These are phyloP conservation scores for Apeira syringaria DNA, from an alignment of 2,888 invertebrate species.

Conservation along the genomic window DNA sequence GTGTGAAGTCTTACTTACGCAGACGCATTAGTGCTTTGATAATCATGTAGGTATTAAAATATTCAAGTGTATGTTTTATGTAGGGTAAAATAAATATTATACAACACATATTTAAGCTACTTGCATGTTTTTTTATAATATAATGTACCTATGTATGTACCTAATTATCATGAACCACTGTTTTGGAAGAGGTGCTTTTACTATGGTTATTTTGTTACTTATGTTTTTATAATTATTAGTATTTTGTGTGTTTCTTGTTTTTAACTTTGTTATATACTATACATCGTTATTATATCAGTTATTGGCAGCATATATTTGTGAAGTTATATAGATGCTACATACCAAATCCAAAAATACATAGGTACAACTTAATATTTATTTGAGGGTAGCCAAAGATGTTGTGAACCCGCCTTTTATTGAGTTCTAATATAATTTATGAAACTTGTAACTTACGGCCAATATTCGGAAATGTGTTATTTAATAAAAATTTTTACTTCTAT, in stretches of 20 bases:
- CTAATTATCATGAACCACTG: not conserved
- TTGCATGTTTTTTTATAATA: too few species aligned
- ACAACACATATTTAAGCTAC: too few species aligned
- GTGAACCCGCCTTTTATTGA: constrained; percentile 38
- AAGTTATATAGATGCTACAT: constrained; percentile 5
- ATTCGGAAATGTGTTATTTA: constrained; percentile 16
- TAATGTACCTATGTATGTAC: too few species aligned
- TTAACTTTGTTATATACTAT: constrained; percentile 2
- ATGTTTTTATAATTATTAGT: not conserved
- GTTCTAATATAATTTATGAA: constrained; percentile 10
- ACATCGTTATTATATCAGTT: constrained; percentile 2
- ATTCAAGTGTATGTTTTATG: too few species aligned
- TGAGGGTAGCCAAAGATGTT: constrained; percentile 50
- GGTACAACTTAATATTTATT: constrained; percentile 2
- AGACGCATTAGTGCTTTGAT: too few species aligned
- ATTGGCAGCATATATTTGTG: constrained; percentile 9
- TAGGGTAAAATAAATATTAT: too few species aligned
- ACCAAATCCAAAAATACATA: constrained; percentile 17
- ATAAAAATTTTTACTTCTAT: too few species aligned
- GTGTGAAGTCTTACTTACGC: too few species aligned
- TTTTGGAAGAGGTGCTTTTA: constrained; percentile 9
- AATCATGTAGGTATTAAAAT: too few species aligned
- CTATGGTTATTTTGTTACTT: not conserved
- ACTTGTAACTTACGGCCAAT: constrained; percentile 28
- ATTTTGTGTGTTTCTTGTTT: not conserved